A percentile compares a stretch with the other conserved stretches of the same genome.
phyloP scores from a whole-genome alignment of 2,113 vertebrate species.

The Tricholaema leucomelas region DNA sequence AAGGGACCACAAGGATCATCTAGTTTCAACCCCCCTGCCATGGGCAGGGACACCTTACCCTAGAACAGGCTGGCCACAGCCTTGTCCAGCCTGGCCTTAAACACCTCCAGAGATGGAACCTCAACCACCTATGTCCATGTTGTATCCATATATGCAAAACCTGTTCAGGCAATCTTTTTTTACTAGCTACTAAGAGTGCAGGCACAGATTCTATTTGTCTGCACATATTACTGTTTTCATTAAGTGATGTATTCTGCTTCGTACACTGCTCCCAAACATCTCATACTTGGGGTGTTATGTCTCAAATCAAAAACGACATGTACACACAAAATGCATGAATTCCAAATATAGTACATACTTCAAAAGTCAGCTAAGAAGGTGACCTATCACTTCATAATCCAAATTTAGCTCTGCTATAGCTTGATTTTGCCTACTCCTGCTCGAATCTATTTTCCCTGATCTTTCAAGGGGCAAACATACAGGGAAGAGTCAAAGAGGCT shows the following conservation, averaged over 20 bases:
- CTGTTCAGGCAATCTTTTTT: background rate
- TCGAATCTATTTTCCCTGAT: background rate
- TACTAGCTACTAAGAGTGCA: background rate
- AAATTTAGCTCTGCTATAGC: slow-evolving; percentile 1
- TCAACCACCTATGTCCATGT: too few relatives aligned
- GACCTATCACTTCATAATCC: background rate
- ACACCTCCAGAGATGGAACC: too few relatives aligned
- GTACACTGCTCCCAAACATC: background rate
- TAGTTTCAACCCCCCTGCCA: too few relatives aligned
- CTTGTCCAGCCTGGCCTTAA: too few relatives aligned
- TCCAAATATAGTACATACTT: background rate
- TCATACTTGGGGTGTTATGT: background rate
- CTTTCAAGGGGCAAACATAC: background rate
- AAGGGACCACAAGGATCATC: too few relatives aligned
- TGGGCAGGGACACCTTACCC: too few relatives aligned
- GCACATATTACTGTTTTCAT: background rate
- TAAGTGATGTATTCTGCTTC: background rate
- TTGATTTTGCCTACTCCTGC: slow-evolving; percentile 1
- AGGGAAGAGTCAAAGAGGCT: background rate
- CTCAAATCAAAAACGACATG: background rate
- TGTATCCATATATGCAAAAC: background rate
- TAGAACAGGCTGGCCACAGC: too few relatives aligned
- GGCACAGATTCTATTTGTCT: background rate
- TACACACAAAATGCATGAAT: background rate
- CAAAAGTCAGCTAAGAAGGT: slow-evolving; percentile 26